phyloP scores from a whole-genome alignment of 2,888 invertebrate species.

The Drymonia ruficornis region DNA sequence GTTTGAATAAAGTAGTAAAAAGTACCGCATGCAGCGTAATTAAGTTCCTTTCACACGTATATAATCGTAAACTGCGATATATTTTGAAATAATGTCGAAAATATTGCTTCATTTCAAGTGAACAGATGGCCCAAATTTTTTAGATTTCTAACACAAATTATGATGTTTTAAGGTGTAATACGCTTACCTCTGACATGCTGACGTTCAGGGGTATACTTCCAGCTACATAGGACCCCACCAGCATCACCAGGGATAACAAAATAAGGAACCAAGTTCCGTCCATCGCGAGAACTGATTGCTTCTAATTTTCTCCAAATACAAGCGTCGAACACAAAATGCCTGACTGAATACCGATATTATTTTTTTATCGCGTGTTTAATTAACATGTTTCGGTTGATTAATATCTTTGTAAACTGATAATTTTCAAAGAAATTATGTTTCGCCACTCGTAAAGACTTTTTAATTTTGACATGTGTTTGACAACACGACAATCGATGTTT shows the following conservation, averaged over 20 bases:
- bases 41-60: not conserved
- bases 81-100: constrained; percentile 16
- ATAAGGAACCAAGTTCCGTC: constrained; percentile 94
- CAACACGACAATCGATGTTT: constrained; percentile 32
- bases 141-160: constrained; percentile 1
- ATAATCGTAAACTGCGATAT: not conserved
- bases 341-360: constrained; percentile 31
- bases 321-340: constrained; percentile 23
- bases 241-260: constrained; percentile 95
- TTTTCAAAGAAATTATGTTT: constrained; percentile 31
- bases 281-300: constrained; percentile 79
- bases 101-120: constrained; percentile 13
- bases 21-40: too few relatives aligned
- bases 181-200: constrained; percentile 95
- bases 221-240: constrained; percentile 97
- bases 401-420: constrained; percentile 36
- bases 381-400: constrained; percentile 46
- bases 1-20: too few relatives aligned
- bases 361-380: constrained; percentile 41
- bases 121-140: constrained; percentile 18
- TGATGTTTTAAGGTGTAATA: constrained; percentile 5
- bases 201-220: constrained; percentile 98
- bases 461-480: constrained; percentile 21
- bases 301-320: constrained; percentile 18
- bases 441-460: constrained; percentile 27